Conservation (phyloP, 1,140 invertebrate species). For the Trachymyrmex septentrionalis region DNA sequence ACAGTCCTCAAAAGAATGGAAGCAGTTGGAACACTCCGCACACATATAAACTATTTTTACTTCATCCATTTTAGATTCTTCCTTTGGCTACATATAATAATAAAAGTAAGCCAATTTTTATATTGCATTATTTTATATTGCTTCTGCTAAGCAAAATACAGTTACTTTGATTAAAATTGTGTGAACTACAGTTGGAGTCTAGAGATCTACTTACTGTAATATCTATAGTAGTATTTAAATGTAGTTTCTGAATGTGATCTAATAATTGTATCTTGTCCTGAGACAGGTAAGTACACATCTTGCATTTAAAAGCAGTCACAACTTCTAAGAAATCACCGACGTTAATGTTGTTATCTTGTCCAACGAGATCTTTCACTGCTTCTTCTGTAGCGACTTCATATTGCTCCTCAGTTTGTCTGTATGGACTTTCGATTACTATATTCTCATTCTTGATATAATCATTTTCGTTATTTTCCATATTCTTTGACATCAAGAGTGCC, state of each 20-base stretch:
- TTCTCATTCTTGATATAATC: constrained; percentile 66
- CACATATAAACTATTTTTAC: constrained; percentile 85
- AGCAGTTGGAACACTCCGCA: constrained; percentile 85
- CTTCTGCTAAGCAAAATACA: constrained; percentile 14
- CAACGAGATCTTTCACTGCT: constrained; percentile 66
- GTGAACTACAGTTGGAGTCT: constrained; percentile 1
- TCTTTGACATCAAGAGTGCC: constrained; percentile 66
- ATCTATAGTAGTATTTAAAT: constrained; percentile 76
- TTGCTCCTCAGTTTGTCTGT: constrained; percentile 65
- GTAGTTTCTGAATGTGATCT: constrained; percentile 80
- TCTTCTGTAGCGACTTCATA: constrained; percentile 61
- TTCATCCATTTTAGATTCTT: constrained; percentile 75
- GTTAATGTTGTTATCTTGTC: constrained; percentile 75
- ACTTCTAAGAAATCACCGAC: constrained; percentile 82
- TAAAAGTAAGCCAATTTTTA: constrained; percentile 32
- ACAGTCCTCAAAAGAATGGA: constrained; percentile 85
- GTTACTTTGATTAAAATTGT: constrained; percentile 2
- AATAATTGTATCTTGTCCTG: constrained; percentile 80
- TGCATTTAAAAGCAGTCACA: constrained; percentile 83
- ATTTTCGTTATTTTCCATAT: constrained; percentile 53
- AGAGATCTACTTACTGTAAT: constrained; percentile 57
- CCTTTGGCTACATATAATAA: constrained; percentile 65
- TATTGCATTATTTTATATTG: constrained; percentile 6
- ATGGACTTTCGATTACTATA: constrained; percentile 52
- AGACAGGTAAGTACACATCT: constrained; percentile 82